These are phyloP conservation scores for Perdita meconis DNA, from an alignment of 2,888 invertebrate genomes.

Conservation along the genomic window DNA sequence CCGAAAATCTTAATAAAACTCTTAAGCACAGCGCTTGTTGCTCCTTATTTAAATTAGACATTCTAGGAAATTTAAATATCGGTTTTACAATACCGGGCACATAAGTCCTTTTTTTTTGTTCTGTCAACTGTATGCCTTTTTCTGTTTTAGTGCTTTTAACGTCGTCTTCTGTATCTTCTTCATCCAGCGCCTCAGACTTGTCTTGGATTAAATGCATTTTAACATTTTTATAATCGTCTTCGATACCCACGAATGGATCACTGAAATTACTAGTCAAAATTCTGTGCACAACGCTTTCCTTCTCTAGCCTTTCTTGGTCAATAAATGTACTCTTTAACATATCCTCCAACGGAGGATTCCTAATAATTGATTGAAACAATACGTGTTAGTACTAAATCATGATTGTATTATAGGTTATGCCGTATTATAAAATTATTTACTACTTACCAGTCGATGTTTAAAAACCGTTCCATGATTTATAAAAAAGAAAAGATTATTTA, in stretches of 20 bases:
- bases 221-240: slow-evolving; percentile 61
- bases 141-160: neutral
- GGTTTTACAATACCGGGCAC: slow-evolving; percentile 71
- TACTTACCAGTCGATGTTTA: slow-evolving; percentile 76
- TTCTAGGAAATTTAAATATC: slow-evolving; percentile 59
- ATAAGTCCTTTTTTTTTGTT: slow-evolving; percentile 37
- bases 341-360: slow-evolving; percentile 77
- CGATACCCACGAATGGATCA: slow-evolving; percentile 75
- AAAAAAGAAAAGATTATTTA: no score
- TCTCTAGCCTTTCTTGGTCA: slow-evolving; percentile 70
- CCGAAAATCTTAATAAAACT: slow-evolving; percentile 69
- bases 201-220: slow-evolving; percentile 48
- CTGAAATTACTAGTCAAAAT: slow-evolving; percentile 71
- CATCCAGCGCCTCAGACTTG: neutral
- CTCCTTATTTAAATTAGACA: slow-evolving; percentile 58
- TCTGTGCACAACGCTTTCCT: slow-evolving; percentile 76
- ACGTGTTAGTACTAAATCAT: slow-evolving; percentile 5
- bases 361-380: slow-evolving; percentile 49
- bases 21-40: slow-evolving; percentile 71
- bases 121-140: neutral
- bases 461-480: slow-evolving; percentile 76
- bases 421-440: slow-evolving; percentile 3
- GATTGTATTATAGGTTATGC: slow-evolving; percentile 2
- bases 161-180: slow-evolving; percentile 6
- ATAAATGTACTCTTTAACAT: slow-evolving; percentile 77